These are phyloP conservation scores for Cyprinodon diabolis DNA, from an alignment of 2,797 vertebrate genomes.

Conservation along the genomic window DNA sequence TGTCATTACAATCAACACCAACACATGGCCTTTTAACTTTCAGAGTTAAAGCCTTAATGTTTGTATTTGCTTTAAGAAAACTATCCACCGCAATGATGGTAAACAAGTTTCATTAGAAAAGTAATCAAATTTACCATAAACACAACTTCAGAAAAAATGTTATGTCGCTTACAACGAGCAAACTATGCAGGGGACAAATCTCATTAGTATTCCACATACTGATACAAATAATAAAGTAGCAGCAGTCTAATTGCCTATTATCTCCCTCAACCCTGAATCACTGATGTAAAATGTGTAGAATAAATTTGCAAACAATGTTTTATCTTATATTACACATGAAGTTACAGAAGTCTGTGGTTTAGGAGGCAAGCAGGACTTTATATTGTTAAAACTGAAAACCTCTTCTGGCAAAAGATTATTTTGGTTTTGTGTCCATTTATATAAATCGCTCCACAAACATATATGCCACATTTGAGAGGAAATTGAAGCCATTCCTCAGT, in stretches of 20 bases:
- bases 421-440: conserved; percentile 24
- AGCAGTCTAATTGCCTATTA: conserved; percentile 22
- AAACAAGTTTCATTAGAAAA: conserved; percentile 1
- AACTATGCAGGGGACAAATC: conserved; percentile 9
- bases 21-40: background rate
- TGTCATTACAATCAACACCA: background rate
- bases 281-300: background rate
- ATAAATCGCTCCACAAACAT: conserved; percentile 31
- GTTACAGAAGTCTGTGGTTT: conserved; percentile 1
- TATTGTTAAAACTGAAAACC: conserved; percentile 14
- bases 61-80: background rate
- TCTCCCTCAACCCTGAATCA: conserved; percentile 12
- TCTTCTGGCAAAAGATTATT: conserved; percentile 30
- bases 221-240: conserved; percentile 18
- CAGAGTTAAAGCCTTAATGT: background rate
- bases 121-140: background rate
- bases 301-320: background rate
- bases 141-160: background rate
- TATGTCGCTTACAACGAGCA: background rate
- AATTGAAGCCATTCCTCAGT: conserved; percentile 37
- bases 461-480: conserved; percentile 30
- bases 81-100: background rate
- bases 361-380: conserved; percentile 14
- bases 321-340: background rate
- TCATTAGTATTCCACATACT: conserved; percentile 24